Evolutionary conservation across 2,113 vertebrate genomes (phyloP), one percentile per base, ranked within the genome.

Genomic region (Pachypanchax playfairii): DNA sequence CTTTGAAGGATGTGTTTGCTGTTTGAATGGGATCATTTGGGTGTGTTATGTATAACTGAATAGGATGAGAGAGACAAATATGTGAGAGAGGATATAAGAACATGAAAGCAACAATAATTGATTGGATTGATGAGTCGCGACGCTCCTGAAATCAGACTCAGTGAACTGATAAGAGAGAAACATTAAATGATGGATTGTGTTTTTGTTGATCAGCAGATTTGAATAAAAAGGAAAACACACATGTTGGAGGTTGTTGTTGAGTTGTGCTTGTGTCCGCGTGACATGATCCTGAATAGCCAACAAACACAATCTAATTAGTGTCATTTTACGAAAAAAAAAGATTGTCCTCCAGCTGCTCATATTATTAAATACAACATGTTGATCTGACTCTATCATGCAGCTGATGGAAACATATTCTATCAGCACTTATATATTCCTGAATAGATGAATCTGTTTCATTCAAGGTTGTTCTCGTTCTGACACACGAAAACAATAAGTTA

Each of bases 11-110:
- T 80, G 57, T 60, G 50, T 47, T 39, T 13, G 2, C 29, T 39
- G 57, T 74, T 72, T 84, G 74, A 82, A 70, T 71, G 70, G 12
- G 54, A 69, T 66, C 7, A 28, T 39, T 59, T 36, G 31, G 49
- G 62, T 31, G 35, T 28, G 46, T 43, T 43, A 12, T 43, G 65
- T 31, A 55, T 7, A 13, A 20, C 42, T 50, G 62, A 39, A 61
- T 56, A 36, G 49, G 38, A 48, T 33, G 15, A 42, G 53, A 8
- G 55, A 17, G 51, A n/a, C 29, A 41, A 67, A 48, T 36, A 10
- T 5, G 18, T 13, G 14, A 58, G 17, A 53, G 17, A 7, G 21
- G 43, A 38, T 59, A 15, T 13, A 9, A 60, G 42, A 25, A 28
- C 25, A 63, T 43, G 22, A 67, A 50, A 67, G 56, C 9, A 26